Conservation (phyloP, 2,888 invertebrate genomes). For the Oasisia sp. region DNA sequence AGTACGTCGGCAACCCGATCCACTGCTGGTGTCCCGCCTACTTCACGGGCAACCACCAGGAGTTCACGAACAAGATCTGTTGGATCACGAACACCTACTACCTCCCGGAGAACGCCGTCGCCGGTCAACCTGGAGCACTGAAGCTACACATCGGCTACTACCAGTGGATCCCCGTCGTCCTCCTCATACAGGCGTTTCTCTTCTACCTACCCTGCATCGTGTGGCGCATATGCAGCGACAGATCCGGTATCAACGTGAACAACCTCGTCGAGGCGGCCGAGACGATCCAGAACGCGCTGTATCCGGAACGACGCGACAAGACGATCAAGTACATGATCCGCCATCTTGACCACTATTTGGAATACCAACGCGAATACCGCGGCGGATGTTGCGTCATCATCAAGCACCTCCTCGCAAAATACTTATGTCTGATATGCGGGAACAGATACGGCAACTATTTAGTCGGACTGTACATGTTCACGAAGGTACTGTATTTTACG, state of each 20-base stretch:
- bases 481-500: slow-evolving; percentile 66
- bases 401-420: slow-evolving; percentile 61
- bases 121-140: slow-evolving; percentile 32
- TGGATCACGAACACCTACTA: slow-evolving; percentile 49
- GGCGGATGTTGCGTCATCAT: slow-evolving; percentile 62
- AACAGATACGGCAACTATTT: slow-evolving; percentile 67
- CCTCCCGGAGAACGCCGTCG: slow-evolving; percentile 37
- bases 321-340: slow-evolving; percentile 68
- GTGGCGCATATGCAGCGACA: slow-evolving; percentile 64
- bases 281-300: slow-evolving; percentile 60
- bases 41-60: slow-evolving; percentile 45
- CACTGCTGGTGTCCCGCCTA: slow-evolving; percentile 64
- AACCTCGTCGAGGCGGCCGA: slow-evolving; percentile 62
- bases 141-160: slow-evolving; percentile 48
- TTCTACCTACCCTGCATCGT: slow-evolving; percentile 68
- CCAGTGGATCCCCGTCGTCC: slow-evolving; percentile 67
- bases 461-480: slow-evolving; percentile 66
- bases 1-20: slow-evolving; percentile 65
- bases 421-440: slow-evolving; percentile 64
- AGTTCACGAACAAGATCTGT: slow-evolving; percentile 45
- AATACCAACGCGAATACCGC: slow-evolving; percentile 62
- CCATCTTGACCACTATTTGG: slow-evolving; percentile 68
- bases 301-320: slow-evolving; percentile 66
- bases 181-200: slow-evolving; percentile 68
- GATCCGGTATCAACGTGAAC: slow-evolving; percentile 64